Percentiles rank a stretch among this genome's conserved stretches.
Evolutionary conservation across 2,888 invertebrate species (phyloP).

Genomic region (Nomada fucata): DNA sequence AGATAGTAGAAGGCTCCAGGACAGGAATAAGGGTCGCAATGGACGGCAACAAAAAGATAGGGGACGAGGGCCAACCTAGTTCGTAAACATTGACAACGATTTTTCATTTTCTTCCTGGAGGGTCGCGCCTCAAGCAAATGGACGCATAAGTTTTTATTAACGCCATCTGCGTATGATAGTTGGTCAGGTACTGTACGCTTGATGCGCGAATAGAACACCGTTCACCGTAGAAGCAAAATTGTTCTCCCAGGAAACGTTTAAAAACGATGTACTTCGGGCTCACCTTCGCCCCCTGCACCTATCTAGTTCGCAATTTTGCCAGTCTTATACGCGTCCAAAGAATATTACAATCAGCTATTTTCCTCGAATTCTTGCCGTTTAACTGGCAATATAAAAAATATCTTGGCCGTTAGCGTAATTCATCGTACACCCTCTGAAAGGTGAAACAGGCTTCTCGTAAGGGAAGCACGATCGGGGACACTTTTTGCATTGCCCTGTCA

Average conservation of each 20-base stretch:
- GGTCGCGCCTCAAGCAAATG: not conserved
- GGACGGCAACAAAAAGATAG: constrained; percentile 7
- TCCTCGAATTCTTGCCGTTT: not conserved
- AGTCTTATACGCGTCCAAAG: not conserved
- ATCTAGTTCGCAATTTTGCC: not conserved
- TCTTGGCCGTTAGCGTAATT: constrained; percentile 28
- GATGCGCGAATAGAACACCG: not conserved
- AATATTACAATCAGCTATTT: not conserved
- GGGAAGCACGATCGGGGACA: constrained; percentile 5
- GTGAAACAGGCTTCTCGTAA: constrained; percentile 42
- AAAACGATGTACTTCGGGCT: too few relatives aligned
- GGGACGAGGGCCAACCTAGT: not conserved
- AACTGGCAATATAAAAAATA: constrained; percentile 17
- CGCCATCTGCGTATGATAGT: not conserved
- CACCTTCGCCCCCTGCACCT: too few relatives aligned
- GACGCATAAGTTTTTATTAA: constrained; percentile 8
- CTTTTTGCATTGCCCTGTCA: constrained; percentile 33
- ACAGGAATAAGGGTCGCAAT: constrained; percentile 6
- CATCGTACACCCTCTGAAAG: constrained; percentile 15
- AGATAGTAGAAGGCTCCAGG: not conserved
- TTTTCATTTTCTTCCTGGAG: constrained; percentile 14
- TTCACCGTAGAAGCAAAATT: too few relatives aligned
- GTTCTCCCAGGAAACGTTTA: too few relatives aligned
- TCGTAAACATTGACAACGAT: constrained; percentile 9
- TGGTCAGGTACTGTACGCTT: not conserved